Percentiles rank a stretch among this genome's conserved stretches.
phyloP scores from a whole-genome alignment of 1,140 invertebrate genomes.

The Papilio aristodemus region DNA sequence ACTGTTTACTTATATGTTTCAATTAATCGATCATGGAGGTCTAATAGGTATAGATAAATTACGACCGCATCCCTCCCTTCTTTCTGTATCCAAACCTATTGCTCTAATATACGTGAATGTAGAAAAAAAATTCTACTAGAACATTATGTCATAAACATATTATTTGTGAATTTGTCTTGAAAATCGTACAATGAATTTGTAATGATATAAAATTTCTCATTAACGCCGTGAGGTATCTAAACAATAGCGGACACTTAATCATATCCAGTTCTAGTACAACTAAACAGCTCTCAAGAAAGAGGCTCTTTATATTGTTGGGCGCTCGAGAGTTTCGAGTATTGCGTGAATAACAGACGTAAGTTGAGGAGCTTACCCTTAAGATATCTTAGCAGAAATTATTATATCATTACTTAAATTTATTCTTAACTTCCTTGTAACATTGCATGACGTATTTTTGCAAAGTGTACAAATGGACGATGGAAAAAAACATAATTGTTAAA shows the following conservation, averaged over 20 bases:
- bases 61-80: no score
- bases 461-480: no score
- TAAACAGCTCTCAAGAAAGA: conserved; percentile 23
- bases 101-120: no score
- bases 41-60: no score
- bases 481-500: no score
- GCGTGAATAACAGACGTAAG: conserved; percentile 27
- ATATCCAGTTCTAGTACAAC: conserved; percentile 24
- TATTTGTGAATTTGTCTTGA: no score
- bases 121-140: no score
- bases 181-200: no score
- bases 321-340: conserved; percentile 10
- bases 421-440: neutral
- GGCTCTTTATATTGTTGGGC: conserved; percentile 21
- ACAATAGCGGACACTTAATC: conserved; percentile 30
- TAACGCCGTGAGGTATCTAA: neutral
- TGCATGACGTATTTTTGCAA: neutral
- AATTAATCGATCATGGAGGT: no score
- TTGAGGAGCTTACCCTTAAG: conserved; percentile 3
- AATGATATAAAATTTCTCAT: neutral
- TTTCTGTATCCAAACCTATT: no score
- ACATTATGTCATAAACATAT: no score
- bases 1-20: no score
- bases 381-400: neutral
- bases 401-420: neutral